Evolutionary conservation across 1,140 invertebrate species (phyloP), one percentile per base, ranked within the genome.

Genomic region (Papilio aristodemus): DNA sequence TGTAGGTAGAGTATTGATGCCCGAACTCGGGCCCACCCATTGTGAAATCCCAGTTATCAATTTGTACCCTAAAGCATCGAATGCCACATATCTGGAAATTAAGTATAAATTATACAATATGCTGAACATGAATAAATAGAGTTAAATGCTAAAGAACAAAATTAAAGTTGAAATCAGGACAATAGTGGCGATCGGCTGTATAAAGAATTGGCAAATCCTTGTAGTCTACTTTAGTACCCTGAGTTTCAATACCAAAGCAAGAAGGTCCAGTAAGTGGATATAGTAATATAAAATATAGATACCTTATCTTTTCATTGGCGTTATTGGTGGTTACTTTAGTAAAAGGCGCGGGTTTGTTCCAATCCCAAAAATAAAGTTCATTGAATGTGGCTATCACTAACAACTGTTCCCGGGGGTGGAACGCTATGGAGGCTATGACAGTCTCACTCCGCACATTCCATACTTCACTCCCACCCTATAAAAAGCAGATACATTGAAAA

Each of bases 301-400:
- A 95, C 94, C 94, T 93, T 76, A 96, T 95, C 94, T 96, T 96
- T 89, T 96, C 95, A 84, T 94, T 95, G 14, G 94, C 92, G 83
- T 93, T 95, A 71, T 92, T 93, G 43, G 95, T 96, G 19, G 92
- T 92, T 63, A 94, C 93, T 80, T 95, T 93, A 41, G 95, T 94
- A 84, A 97, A 96, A 0, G 96, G 97, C 77, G 95, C 92, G 0
- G 94, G 93, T 73, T 94, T 92, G 82, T 94, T 95, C 97, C 97
- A 98, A 81, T 98, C 96, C 97, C 97, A 98, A 89, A 98, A 97
- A 85, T 96, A 95, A 14, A 98, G 91, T 84, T 96, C 94, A 92
- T 97, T 97, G 77, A 93, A 95, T 0, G 96, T 96, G 17, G 97
- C 97, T 76, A 98, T 96, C 4, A 97, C 96, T 32, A 98, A 92